phyloP scores from a whole-genome alignment of 1,140 invertebrate species.

The Calliopsis andreniformis region DNA sequence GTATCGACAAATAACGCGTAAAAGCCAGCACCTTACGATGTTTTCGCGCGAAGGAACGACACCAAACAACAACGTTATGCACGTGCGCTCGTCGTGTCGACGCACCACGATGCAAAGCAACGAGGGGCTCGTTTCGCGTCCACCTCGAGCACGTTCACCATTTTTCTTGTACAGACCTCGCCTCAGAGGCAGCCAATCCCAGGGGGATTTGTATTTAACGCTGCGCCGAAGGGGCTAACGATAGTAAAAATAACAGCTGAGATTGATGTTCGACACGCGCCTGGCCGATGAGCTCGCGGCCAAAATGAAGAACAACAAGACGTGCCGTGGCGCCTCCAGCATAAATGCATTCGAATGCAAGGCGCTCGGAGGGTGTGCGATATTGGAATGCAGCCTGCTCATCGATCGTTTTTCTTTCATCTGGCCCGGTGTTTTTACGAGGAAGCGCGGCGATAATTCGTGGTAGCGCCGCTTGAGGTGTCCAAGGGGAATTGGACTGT shows the following conservation, averaged over 20 bases:
- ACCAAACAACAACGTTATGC: background rate
- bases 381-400: slow-evolving; percentile 13
- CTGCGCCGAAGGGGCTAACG: background rate
- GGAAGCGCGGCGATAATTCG: slow-evolving; percentile 13
- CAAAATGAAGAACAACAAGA: slow-evolving; percentile 1
- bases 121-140: background rate
- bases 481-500: too few species aligned
- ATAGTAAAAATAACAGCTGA: background rate
- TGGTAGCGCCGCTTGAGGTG: background rate
- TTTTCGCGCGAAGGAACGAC: background rate
- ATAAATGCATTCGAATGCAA: slow-evolving; percentile 40
- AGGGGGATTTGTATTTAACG: slow-evolving; percentile 35
- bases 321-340: slow-evolving; percentile 4
- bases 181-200: background rate
- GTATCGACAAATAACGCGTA: background rate
- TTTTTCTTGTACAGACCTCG: too few species aligned
- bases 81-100: slow-evolving; percentile 7
- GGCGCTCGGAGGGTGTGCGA: slow-evolving; percentile 3
- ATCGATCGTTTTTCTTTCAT: slow-evolving; percentile 12
- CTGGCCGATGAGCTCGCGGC: background rate
- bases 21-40: background rate
- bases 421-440: slow-evolving; percentile 14
- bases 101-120: slow-evolving; percentile 9
- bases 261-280: slow-evolving; percentile 38
- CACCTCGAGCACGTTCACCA: slow-evolving; percentile 13